These are phyloP conservation scores for Palythoa heliodiscus DNA, from an alignment of 92 coral and sea anemone genomes.

Conservation along the genomic window DNA sequence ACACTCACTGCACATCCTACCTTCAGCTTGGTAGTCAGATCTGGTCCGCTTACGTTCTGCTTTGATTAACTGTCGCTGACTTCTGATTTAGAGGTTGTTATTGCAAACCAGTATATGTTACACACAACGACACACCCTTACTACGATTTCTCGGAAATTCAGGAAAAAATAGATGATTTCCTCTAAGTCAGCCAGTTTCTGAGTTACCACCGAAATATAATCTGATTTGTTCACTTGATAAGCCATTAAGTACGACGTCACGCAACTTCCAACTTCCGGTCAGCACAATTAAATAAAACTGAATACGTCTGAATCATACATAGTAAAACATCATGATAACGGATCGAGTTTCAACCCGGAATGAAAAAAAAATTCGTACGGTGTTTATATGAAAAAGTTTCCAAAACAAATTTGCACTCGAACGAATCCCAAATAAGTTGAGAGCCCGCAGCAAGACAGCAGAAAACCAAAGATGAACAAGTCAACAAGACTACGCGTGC, in stretches of 20 bases:
- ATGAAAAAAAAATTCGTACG: too few relatives aligned
- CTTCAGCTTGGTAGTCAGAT: neutral
- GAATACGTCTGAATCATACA: too few relatives aligned
- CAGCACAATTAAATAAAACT: neutral
- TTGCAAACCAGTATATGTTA: neutral
- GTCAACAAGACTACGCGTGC: too few relatives aligned
- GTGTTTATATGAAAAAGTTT: too few relatives aligned
- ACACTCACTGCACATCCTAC: neutral
- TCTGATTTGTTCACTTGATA: neutral
- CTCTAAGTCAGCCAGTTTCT: neutral
- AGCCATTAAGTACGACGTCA: neutral
- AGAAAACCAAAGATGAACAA: too few relatives aligned
- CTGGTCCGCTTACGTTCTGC: neutral
- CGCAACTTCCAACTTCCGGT: neutral
- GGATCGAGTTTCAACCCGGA: too few relatives aligned
- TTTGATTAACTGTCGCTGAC: neutral
- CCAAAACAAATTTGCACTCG: too few relatives aligned
- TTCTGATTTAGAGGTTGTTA: neutral
- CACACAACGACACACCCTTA: neutral
- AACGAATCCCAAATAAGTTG: too few relatives aligned
- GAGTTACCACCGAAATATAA: neutral
- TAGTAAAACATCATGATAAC: too few relatives aligned
- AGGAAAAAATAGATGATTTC: neutral
- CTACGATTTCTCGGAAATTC: constrained; percentile 3
- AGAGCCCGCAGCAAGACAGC: too few relatives aligned